A percentile compares a stretch with the other conserved stretches of the same genome.
These are phyloP conservation scores for Thereuonema tuberculata DNA, from an alignment of 1,140 invertebrate genomes.

Conservation along the genomic window DNA sequence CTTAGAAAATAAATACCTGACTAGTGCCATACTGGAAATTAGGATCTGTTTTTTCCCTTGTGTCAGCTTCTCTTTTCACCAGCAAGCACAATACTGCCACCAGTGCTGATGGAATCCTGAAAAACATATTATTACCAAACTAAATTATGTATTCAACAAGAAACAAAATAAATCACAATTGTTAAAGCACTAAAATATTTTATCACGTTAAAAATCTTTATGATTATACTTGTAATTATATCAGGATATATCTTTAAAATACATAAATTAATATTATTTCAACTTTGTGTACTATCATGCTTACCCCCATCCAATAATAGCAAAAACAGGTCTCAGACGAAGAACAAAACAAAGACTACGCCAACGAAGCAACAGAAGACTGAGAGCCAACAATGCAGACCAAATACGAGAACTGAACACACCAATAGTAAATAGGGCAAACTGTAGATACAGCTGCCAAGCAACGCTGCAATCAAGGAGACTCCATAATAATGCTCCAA, in stretches of 20 bases:
- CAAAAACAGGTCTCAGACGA: slow-evolving; percentile 52
- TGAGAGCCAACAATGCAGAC: slow-evolving; percentile 63
- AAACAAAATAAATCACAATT: no score
- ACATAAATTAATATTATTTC: no score
- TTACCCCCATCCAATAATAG: slow-evolving; percentile 62
- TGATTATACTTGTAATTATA: no score
- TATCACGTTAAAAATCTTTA: no score
- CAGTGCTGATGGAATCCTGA: slow-evolving; percentile 39
- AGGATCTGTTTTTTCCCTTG: slow-evolving; percentile 47
- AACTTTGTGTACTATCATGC: slow-evolving; percentile 21
- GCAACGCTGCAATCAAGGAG: slow-evolving; percentile 32
- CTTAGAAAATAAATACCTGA: slow-evolving; percentile 36
- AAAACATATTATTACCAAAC: slow-evolving; percentile 22
- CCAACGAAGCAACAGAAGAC: slow-evolving; percentile 63
- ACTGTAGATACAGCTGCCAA: slow-evolving; percentile 51
- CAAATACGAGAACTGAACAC: slow-evolving; percentile 64
- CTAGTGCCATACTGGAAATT: slow-evolving; percentile 63
- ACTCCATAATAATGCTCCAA: slow-evolving; percentile 53
- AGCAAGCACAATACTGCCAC: slow-evolving; percentile 40
- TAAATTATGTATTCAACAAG: slow-evolving; percentile 7
- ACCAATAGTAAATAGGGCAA: slow-evolving; percentile 52
- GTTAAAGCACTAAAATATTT: no score
- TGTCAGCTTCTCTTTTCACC: slow-evolving; percentile 32
- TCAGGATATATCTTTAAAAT: no score
- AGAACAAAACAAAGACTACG: slow-evolving; percentile 65